Evolutionary conservation across 2,113 vertebrate genomes (phyloP).

Genomic region (Egretta garzetta): DNA sequence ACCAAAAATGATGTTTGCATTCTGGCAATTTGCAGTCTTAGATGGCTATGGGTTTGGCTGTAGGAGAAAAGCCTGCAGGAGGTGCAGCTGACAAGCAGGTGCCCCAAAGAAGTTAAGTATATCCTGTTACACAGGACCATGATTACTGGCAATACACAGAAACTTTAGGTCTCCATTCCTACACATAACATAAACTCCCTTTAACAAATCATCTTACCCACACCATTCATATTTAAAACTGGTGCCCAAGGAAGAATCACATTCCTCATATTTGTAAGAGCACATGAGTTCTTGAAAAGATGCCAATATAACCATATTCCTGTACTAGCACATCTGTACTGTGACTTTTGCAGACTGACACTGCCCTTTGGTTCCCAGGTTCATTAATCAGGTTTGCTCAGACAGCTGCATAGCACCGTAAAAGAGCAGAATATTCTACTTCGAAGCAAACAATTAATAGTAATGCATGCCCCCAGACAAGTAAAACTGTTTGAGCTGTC

Average conservation of each 20-base stretch:
- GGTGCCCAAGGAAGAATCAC: not conserved
- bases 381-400: not conserved
- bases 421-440: not conserved
- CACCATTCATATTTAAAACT: not conserved
- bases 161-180: not conserved
- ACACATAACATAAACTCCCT: not conserved
- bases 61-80: not conserved
- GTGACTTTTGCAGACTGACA: not conserved
- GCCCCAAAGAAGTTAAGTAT: not conserved
- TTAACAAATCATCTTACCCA: not conserved
- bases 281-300: not conserved
- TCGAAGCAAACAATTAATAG: not conserved
- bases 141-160: not conserved
- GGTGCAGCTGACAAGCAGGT: not conserved
- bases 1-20: not conserved
- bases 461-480: not conserved
- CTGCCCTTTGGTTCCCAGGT: not conserved
- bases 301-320: not conserved
- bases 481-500: not conserved
- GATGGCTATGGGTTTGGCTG: not conserved
- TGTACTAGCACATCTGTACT: not conserved
- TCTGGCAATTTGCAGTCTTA: not conserved
- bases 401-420: not conserved
- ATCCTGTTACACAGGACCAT: not conserved
- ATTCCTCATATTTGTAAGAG: not conserved